Evolutionary conservation across 2,888 invertebrate species (phyloP), one percentile per base, ranked within the genome.

Genomic region (Drosophila borealis): DNA sequence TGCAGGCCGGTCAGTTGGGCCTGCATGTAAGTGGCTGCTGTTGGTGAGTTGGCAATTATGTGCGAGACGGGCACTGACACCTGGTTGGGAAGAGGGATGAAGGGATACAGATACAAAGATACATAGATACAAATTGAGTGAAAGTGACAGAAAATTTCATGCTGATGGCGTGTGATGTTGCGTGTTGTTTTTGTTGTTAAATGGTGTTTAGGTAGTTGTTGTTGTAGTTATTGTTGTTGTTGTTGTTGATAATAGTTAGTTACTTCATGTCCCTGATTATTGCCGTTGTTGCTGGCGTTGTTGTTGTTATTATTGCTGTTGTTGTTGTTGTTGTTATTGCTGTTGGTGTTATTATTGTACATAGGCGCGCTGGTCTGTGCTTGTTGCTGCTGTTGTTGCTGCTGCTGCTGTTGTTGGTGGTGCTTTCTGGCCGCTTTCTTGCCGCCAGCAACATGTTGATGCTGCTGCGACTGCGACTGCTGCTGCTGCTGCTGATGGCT

Each of bases 31-130:
- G 84, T 84, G 62, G 91, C 91, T 56, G 91, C 91, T 56, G 91
- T 91, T 29, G 91, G 91, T 42, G 91, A 91, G 72, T 91, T 90
- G 69, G 90, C 91, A 80, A 91, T 91, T 78, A 91, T 90, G 82
- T 91, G 89, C 74, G 91, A 88, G 42, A 84, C 88, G 70, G 83
- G 88, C 79, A 91, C 91, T 77, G 83, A 87, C 83, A 91, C 91
- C 91, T 91, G 78, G 48, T 57, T 66, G 74, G 74, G 54, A 78
- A 68, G 60, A 78, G 61, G 59, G 76, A 78, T 79, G 69, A 77
- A 72, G 65, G 55, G 70, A 73, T 60, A 59, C 53, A 68, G 50
- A 61, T 41, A 59, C 37, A 62, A 25, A 66, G 21, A 70, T 36
- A 69, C 42, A 67, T 10, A 56, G 46, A 63, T 44, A 72, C 66